phyloP scores from a whole-genome alignment of 2,113 vertebrate species.

The Poeciliopsis prolifica region DNA sequence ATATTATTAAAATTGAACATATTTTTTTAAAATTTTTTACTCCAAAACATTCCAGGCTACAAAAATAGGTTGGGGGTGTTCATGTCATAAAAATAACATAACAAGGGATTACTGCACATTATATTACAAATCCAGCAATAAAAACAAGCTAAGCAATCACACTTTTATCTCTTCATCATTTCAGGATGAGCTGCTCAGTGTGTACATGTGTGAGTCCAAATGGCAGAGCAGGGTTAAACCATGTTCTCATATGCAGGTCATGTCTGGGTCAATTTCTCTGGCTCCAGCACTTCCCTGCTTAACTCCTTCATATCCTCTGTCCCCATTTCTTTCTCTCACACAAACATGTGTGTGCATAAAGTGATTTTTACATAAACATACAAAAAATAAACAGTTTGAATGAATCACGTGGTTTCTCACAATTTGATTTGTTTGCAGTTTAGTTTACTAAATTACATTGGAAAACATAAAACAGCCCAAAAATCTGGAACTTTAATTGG shows the following conservation, averaged over 20 bases:
- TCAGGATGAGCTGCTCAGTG: conserved; percentile 52
- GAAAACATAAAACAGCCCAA: background rate
- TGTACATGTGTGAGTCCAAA: conserved; percentile 34
- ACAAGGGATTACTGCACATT: conserved; percentile 23
- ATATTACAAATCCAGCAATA: conserved; percentile 37
- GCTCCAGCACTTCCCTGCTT: conserved; percentile 70
- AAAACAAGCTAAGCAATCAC: conserved; percentile 38
- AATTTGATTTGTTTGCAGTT: background rate
- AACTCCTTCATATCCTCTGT: conserved; percentile 64
- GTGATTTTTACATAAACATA: background rate
- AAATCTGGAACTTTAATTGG: background rate
- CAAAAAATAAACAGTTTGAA: background rate
- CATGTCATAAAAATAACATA: conserved; percentile 19
- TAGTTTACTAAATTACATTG: background rate
- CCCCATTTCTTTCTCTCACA: background rate
- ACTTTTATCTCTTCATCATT: conserved; percentile 56
- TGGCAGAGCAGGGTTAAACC: conserved; percentile 44
- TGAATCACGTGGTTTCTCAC: too few species aligned
- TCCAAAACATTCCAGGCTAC: background rate
- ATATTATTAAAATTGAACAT: background rate
- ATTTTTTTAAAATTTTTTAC: background rate
- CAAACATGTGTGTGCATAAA: background rate
- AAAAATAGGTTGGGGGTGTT: background rate
- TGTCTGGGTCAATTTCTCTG: conserved; percentile 77
- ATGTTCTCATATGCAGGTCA: conserved; percentile 74